These are phyloP conservation scores for Drosophila novamexicana DNA, from an alignment of 1,140 invertebrate genomes.

Conservation along the genomic window DNA sequence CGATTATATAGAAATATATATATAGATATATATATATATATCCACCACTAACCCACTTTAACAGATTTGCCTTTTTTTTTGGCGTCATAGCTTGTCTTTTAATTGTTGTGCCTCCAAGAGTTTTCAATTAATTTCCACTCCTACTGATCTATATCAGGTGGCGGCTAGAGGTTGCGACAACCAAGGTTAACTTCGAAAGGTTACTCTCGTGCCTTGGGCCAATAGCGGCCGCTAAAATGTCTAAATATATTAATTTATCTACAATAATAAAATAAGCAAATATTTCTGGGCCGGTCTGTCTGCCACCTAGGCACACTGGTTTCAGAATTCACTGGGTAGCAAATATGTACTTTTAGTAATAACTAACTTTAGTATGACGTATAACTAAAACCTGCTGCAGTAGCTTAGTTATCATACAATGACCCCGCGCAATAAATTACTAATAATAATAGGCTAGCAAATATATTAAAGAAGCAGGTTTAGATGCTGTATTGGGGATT, in stretches of 20 bases:
- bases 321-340: not conserved
- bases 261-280: constrained; percentile 56
- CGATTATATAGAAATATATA: too few species aligned
- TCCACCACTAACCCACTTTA: not conserved
- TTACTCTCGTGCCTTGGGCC: constrained; percentile 52
- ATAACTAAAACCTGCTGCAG: not conserved
- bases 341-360: constrained; percentile 13
- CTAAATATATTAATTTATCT: constrained; percentile 78
- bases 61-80: not conserved
- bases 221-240: constrained; percentile 69
- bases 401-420: constrained; percentile 14
- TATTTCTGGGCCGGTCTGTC: constrained; percentile 34
- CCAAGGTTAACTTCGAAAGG: constrained; percentile 69
- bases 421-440: constrained; percentile 11
- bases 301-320: constrained; percentile 38
- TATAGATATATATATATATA: too few species aligned
- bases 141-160: constrained; percentile 73
- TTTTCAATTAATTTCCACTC: constrained; percentile 75
- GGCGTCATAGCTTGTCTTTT: not conserved
- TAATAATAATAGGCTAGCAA: constrained; percentile 16
- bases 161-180: constrained; percentile 8
- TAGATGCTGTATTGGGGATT: not conserved
- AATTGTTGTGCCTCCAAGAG: constrained; percentile 31
- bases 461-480: constrained; percentile 14
- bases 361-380: not conserved